A percentile compares a stretch with the other conserved stretches of the same genome.
These are phyloP conservation scores for Rhombomys opimus DNA, from an alignment of 2,113 vertebrate genomes.

Conservation along the genomic window DNA sequence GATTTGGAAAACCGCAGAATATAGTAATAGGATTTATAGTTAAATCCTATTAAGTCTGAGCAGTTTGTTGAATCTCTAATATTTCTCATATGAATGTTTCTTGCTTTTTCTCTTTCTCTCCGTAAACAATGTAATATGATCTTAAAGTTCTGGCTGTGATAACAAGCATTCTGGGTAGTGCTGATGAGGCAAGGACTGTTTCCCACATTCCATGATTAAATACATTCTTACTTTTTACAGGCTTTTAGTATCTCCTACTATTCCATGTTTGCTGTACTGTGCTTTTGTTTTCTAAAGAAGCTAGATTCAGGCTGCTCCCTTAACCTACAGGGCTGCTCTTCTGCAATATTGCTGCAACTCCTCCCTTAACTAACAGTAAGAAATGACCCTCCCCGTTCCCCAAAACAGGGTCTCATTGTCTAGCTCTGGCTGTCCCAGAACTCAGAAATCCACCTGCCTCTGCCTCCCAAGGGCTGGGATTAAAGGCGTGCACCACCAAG, in stretches of 20 bases:
- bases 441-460: too few relatives aligned
- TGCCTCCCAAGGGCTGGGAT: background rate
- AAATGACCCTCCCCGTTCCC: background rate
- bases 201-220: constrained; percentile 8
- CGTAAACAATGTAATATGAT: background rate
- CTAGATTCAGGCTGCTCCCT: background rate
- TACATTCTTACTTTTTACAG: background rate
- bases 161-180: background rate
- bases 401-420: too few relatives aligned
- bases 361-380: background rate
- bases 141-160: background rate
- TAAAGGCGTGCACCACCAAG: background rate
- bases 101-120: constrained; percentile 27
- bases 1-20: constrained; percentile 48
- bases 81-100: constrained; percentile 18
- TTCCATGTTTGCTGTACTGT: background rate
- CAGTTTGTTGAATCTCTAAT: background rate
- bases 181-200: background rate
- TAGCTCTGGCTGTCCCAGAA: too few relatives aligned
- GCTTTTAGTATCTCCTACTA: background rate
- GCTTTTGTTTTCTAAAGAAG: constrained; percentile 21
- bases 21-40: too few relatives aligned
- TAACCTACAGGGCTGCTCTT: background rate
- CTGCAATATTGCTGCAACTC: background rate
- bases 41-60: constrained; percentile 28